Conservation (phyloP, 1,140 invertebrate species). For the Uloborus diversus region DNA sequence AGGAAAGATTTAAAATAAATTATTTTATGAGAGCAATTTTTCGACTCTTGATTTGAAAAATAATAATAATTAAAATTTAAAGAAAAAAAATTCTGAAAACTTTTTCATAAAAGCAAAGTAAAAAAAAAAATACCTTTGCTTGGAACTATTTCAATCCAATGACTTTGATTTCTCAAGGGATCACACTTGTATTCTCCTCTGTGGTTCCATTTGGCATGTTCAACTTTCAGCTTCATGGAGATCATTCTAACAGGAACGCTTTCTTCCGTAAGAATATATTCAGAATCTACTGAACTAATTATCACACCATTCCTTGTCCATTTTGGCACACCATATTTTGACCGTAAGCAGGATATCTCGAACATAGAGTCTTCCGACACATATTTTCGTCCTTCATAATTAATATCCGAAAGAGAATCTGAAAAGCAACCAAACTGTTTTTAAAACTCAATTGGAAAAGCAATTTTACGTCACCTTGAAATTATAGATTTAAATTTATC, state of each 20-base stretch:
- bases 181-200: conserved; percentile 52
- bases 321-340: conserved; percentile 34
- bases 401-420: conserved; percentile 16
- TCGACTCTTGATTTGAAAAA: too few relatives aligned
- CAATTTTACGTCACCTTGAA: too few relatives aligned
- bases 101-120: conserved; percentile 4
- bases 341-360: conserved; percentile 42
- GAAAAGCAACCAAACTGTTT: neutral
- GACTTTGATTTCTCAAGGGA: neutral
- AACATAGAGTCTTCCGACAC: conserved; percentile 43
- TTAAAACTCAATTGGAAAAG: too few relatives aligned
- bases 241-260: neutral
- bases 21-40: too few relatives aligned
- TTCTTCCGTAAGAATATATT: neutral
- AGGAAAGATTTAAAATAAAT: too few relatives aligned
- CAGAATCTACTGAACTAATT: neutral
- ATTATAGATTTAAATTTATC: too few relatives aligned
- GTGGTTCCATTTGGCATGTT: conserved; percentile 1
- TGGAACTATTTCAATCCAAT: conserved; percentile 29
- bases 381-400: conserved; percentile 47
- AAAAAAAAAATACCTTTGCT: conserved; percentile 1
- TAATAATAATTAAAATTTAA: too few relatives aligned
- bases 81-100: too few relatives aligned
- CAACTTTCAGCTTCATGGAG: conserved; percentile 1
- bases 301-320: conserved; percentile 47